phyloP scores from a whole-genome alignment of 2,888 invertebrate genomes.

The Trimorus sp. region DNA sequence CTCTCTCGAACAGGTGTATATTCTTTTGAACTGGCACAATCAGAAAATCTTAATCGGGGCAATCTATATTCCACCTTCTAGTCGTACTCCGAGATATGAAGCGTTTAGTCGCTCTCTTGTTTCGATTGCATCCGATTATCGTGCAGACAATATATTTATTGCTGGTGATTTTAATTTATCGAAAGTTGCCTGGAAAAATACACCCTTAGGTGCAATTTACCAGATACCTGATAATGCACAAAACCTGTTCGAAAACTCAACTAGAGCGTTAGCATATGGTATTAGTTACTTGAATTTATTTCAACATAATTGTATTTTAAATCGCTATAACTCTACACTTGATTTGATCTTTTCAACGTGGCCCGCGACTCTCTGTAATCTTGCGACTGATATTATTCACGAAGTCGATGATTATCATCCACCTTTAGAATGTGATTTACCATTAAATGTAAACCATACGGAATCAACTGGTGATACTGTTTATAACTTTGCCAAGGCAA shows the following conservation, averaged over 20 bases:
- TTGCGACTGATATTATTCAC: not conserved
- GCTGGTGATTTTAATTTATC: not conserved
- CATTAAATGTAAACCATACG: not conserved
- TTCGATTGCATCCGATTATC: not conserved
- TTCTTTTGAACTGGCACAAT: not conserved
- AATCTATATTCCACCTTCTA: constrained; percentile 19
- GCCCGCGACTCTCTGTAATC: not conserved
- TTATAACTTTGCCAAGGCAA: constrained; percentile 4
- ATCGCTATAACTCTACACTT: not conserved
- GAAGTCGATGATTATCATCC: constrained; percentile 10
- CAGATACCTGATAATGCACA: not conserved
- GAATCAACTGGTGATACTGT: not conserved
- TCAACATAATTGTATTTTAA: constrained; percentile 12
- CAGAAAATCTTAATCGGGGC: constrained; percentile 1
- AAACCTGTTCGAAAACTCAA: not conserved
- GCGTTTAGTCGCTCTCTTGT: constrained; percentile 2
- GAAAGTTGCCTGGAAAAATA: not conserved
- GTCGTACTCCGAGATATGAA: not conserved
- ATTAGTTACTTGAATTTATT: constrained; percentile 15
- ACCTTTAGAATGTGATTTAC: constrained; percentile 7
- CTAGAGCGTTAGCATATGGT: not conserved
- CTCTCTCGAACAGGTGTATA: constrained; percentile 7
- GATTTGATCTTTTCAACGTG: constrained; percentile 12
- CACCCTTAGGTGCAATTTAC: not conserved
- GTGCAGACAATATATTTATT: constrained; percentile 1